These are phyloP conservation scores for Atrichornis clamosus DNA, from an alignment of 2,113 vertebrate species.

Conservation along the genomic window DNA sequence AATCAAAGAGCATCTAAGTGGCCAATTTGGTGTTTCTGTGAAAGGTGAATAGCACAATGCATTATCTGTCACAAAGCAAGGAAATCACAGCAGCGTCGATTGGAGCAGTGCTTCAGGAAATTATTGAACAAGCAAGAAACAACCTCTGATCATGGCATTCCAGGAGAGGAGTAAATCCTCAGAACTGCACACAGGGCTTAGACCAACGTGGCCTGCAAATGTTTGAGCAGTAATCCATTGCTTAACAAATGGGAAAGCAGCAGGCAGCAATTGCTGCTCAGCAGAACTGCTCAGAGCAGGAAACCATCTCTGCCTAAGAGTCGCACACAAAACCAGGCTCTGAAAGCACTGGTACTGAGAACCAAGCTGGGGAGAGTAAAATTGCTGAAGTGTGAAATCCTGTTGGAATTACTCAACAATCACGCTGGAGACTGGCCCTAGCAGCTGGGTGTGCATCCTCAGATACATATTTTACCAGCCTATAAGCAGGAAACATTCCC, in stretches of 20 bases:
- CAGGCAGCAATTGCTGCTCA: neutral
- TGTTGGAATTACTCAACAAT: neutral
- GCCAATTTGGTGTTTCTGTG: neutral
- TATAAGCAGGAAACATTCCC: neutral
- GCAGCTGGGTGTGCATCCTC: neutral
- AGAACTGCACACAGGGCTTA: neutral
- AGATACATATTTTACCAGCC: neutral
- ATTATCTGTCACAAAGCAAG: neutral
- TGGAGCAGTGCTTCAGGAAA: neutral
- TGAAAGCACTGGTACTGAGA: neutral
- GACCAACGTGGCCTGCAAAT: neutral
- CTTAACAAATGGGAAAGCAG: slow-evolving; percentile 44
- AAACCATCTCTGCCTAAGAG: neutral
- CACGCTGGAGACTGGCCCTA: neutral
- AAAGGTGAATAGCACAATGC: neutral
- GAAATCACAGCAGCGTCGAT: neutral
- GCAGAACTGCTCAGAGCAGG: neutral
- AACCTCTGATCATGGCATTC: neutral
- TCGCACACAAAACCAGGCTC: neutral
- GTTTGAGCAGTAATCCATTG: slow-evolving; percentile 23
- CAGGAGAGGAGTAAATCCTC: neutral
- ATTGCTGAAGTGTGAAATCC: neutral
- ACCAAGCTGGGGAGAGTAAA: neutral
- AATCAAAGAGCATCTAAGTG: neutral
- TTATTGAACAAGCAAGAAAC: neutral